Conservation (phyloP, 2,797 vertebrate genomes). For the Artibeus lituratus region DNA sequence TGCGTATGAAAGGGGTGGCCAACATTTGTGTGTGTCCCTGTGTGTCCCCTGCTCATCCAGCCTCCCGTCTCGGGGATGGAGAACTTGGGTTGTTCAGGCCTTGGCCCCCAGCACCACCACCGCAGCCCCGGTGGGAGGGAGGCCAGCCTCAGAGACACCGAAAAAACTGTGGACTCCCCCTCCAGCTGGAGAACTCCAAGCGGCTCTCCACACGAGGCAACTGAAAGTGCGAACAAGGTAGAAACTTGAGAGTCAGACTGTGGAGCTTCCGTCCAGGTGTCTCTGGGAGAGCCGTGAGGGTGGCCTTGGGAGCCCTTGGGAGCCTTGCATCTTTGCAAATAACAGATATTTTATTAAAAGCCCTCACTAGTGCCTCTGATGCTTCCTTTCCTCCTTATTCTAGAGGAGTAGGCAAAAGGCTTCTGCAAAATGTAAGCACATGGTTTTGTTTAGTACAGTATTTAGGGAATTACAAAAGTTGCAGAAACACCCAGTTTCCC, state of each 20-base stretch:
- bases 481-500: neutral
- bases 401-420: neutral
- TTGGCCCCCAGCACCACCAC: neutral
- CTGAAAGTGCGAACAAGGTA: neutral
- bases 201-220: neutral
- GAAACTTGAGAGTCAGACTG: neutral
- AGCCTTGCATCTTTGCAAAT: neutral
- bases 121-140: neutral
- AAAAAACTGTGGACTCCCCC: neutral
- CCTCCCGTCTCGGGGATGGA: neutral
- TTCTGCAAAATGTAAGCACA: neutral
- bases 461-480: constrained; percentile 41
- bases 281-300: neutral
- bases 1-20: neutral
- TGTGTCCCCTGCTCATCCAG: neutral
- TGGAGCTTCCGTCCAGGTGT: accelerated
- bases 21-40: neutral
- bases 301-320: too few species aligned
- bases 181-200: neutral
- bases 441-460: neutral
- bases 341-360: neutral
- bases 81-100: neutral
- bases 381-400: neutral
- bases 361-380: neutral
- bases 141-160: neutral